phyloP scores from a whole-genome alignment of 2,888 invertebrate genomes.

The Allacma fusca region DNA sequence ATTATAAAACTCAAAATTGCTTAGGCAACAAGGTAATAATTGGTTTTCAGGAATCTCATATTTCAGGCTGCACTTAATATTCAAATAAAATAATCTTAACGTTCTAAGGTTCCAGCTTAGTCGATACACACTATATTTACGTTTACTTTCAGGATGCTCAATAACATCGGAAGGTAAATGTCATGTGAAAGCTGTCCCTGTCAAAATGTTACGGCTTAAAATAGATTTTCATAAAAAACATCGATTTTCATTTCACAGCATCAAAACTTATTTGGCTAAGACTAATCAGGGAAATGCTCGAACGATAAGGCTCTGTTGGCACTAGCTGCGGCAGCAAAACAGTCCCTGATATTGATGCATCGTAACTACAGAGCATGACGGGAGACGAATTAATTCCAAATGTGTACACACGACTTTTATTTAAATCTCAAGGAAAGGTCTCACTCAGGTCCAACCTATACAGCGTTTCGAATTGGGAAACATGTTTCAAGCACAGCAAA shows the following conservation, averaged over 20 bases:
- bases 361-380: constrained; percentile 59
- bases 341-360: constrained; percentile 63
- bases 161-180: constrained; percentile 61
- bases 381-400: constrained; percentile 62
- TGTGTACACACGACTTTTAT: constrained; percentile 62
- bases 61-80: too few species aligned
- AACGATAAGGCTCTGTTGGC: constrained; percentile 62
- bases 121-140: constrained; percentile 59
- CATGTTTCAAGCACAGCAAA: constrained; percentile 62
- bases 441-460: constrained; percentile 65
- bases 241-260: constrained; percentile 53
- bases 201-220: constrained; percentile 56
- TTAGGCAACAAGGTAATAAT: too few species aligned
- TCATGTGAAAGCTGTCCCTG: constrained; percentile 63
- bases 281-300: constrained; percentile 52
- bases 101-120: constrained; percentile 46
- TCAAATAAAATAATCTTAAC: too few species aligned
- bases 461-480: constrained; percentile 63
- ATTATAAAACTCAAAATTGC: too few species aligned
- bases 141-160: constrained; percentile 58
- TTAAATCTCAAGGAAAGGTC: too few species aligned
- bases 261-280: constrained; percentile 47
- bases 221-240: too few species aligned
- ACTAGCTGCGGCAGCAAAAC: constrained; percentile 64
- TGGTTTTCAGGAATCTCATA: too few species aligned